Percentiles rank a stretch among this genome's conserved stretches.
Conservation (phyloP, 2,888 invertebrate genomes). For the Drosophila mayaguana region DNA sequence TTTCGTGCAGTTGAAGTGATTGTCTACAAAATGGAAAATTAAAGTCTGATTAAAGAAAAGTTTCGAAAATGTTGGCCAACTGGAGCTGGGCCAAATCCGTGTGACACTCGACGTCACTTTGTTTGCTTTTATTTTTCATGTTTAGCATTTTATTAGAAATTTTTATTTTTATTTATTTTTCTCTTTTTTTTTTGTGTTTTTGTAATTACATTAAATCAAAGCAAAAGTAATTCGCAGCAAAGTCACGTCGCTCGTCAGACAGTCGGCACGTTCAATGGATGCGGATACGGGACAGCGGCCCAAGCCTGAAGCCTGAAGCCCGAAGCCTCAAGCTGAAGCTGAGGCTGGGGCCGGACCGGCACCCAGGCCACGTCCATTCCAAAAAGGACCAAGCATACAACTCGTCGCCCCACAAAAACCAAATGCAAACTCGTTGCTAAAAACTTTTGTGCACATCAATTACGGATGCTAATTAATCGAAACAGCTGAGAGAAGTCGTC, state of each 20-base stretch:
- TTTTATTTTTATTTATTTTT: slow-evolving; percentile 40
- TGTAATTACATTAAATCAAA: slow-evolving; percentile 83
- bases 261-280: slow-evolving; percentile 62
- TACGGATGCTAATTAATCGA: slow-evolving; percentile 84
- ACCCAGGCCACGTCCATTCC: slow-evolving; percentile 49
- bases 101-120: slow-evolving; percentile 48
- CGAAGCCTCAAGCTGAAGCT: slow-evolving; percentile 27
- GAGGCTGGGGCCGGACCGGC: slow-evolving; percentile 9
- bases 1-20: slow-evolving; percentile 87
- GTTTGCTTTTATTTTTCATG: slow-evolving; percentile 36
- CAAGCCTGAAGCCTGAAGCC: slow-evolving; percentile 31
- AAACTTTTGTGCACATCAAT: slow-evolving; percentile 83
- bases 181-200: slow-evolving; percentile 19
- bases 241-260: slow-evolving; percentile 75
- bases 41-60: slow-evolving; percentile 1
- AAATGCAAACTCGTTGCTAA: slow-evolving; percentile 69
- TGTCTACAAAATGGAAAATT: slow-evolving; percentile 84
- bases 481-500: slow-evolving; percentile 59
- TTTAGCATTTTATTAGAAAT: slow-evolving; percentile 62
- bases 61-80: background rate
- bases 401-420: slow-evolving; percentile 55
- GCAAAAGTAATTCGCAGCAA: slow-evolving; percentile 79
- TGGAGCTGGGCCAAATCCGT: slow-evolving; percentile 7
- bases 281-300: slow-evolving; percentile 30
- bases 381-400: slow-evolving; percentile 32